These are phyloP conservation scores for Mastomys coucha DNA, from an alignment of 2,113 vertebrate species.

Conservation along the genomic window DNA sequence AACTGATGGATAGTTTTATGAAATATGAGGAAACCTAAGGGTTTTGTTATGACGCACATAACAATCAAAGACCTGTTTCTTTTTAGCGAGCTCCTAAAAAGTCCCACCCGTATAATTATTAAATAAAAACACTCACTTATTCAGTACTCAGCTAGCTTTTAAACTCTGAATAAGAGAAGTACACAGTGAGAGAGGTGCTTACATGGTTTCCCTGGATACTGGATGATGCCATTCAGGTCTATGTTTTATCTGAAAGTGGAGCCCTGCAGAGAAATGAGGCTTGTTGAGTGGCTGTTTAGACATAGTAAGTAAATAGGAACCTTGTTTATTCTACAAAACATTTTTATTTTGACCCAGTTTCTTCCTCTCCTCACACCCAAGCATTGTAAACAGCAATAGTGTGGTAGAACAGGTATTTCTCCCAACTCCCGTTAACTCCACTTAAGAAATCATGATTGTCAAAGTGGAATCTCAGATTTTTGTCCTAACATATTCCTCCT, in stretches of 20 bases:
- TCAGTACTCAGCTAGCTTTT: slow-evolving; percentile 88
- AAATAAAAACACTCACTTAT: slow-evolving; percentile 93
- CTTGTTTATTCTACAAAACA: slow-evolving; percentile 89
- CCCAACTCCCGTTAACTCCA: slow-evolving; percentile 64
- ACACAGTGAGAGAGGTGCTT: slow-evolving; percentile 90
- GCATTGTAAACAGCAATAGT: slow-evolving; percentile 71
- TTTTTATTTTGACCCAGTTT: slow-evolving; percentile 86
- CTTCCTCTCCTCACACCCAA: slow-evolving; percentile 76
- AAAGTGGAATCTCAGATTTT: slow-evolving; percentile 62
- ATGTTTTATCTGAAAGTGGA: slow-evolving; percentile 89
- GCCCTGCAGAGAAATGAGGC: slow-evolving; percentile 87
- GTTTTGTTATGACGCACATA: slow-evolving; percentile 83
- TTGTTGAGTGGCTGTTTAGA: slow-evolving; percentile 89
- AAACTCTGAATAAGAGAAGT: slow-evolving; percentile 89
- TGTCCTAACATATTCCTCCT: slow-evolving; percentile 34
- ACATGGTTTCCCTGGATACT: slow-evolving; percentile 95
- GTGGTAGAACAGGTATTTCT: slow-evolving; percentile 65
- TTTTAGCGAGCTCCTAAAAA: slow-evolving; percentile 86
- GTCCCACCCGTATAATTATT: slow-evolving; percentile 90
- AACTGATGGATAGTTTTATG: slow-evolving; percentile 80
- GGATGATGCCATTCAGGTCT: slow-evolving; percentile 91
- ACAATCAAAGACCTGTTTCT: slow-evolving; percentile 85
- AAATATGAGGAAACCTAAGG: slow-evolving; percentile 83
- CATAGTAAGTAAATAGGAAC: slow-evolving; percentile 89
- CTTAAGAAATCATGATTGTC: slow-evolving; percentile 74